These are phyloP conservation scores for Cyclina sinensis DNA, from an alignment of 1,140 invertebrate species.

Conservation along the genomic window DNA sequence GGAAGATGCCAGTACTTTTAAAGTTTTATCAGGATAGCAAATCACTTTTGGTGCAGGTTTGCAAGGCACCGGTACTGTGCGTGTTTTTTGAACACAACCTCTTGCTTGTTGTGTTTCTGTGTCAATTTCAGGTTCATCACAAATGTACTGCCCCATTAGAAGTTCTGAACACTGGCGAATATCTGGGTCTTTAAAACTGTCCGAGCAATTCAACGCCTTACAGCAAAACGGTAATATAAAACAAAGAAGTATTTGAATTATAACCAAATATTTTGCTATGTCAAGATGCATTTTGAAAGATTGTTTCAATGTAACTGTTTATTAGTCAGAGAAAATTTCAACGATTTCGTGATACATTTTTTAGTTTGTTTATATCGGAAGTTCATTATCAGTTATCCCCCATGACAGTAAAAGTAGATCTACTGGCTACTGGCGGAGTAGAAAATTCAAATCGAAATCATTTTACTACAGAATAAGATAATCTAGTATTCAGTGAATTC, in stretches of 20 bases:
- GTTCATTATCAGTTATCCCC: not conserved
- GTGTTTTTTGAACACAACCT: constrained; percentile 91
- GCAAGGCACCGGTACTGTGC: constrained; percentile 91
- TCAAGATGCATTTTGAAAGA: constrained; percentile 6
- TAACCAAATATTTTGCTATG: not conserved
- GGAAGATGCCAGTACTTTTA: not conserved
- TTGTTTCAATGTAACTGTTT: not conserved
- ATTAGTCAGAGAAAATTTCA: not conserved
- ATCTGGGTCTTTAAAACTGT: constrained; percentile 6
- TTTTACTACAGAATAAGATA: too few species aligned
- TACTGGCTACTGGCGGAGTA: not conserved
- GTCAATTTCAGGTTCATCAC: constrained; percentile 96
- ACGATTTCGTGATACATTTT: not conserved
- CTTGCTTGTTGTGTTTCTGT: constrained; percentile 95
- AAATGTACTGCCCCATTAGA: constrained; percentile 88
- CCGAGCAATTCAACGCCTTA: not conserved
- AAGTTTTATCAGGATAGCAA: constrained; percentile 87
- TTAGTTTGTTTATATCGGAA: constrained; percentile 51
- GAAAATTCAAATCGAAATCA: too few species aligned
- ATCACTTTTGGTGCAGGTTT: constrained; percentile 93
- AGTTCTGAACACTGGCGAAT: constrained; percentile 63
- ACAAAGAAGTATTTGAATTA: not conserved
- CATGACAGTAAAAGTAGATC: not conserved
- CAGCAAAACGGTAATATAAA: not conserved
- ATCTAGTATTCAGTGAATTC: too few species aligned